Evolutionary conservation across 2,113 vertebrate genomes (phyloP).

Genomic region (Cromileptes altivelis): DNA sequence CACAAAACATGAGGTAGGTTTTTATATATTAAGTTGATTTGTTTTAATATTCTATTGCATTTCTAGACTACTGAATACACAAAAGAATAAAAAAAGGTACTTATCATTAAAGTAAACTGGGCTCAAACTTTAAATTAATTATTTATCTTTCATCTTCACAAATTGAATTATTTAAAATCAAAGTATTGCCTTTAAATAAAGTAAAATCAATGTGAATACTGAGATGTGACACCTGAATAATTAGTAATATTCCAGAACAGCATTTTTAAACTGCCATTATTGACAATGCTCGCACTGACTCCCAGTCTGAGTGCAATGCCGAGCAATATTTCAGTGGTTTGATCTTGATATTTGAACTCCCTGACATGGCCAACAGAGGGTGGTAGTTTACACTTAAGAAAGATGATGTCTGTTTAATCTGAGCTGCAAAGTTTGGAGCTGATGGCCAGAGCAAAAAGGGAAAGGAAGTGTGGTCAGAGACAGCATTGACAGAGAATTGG

Average conservation of each 20-base stretch:
- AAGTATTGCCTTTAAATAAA: not conserved
- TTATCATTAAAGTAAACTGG: not conserved
- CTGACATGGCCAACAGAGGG: conserved; percentile 67
- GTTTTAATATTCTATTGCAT: not conserved
- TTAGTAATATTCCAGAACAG: not conserved
- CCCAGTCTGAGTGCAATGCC: not conserved
- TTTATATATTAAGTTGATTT: not conserved
- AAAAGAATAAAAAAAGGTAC: not conserved
- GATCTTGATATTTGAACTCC: conserved; percentile 20
- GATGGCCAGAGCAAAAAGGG: conserved; percentile 25
- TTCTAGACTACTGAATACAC: not conserved
- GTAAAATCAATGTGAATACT: not conserved
- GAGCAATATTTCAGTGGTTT: not conserved
- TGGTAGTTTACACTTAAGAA: conserved; percentile 43
- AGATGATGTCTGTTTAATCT: conserved; percentile 40
- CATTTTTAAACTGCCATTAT: not conserved
- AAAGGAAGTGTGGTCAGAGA: conserved; percentile 60
- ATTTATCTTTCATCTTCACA: not conserved
- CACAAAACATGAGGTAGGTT: not conserved
- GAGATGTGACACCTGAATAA: not conserved
- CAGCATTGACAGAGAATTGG: conserved; percentile 63
- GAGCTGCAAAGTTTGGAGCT: conserved; percentile 16
- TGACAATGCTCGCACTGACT: not conserved
- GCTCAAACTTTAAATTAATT: not conserved
- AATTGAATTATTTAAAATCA: not conserved